Base-by-base conservation (phyloP, 2,888 invertebrate genomes). In the Limulus polyphemus region DNA sequence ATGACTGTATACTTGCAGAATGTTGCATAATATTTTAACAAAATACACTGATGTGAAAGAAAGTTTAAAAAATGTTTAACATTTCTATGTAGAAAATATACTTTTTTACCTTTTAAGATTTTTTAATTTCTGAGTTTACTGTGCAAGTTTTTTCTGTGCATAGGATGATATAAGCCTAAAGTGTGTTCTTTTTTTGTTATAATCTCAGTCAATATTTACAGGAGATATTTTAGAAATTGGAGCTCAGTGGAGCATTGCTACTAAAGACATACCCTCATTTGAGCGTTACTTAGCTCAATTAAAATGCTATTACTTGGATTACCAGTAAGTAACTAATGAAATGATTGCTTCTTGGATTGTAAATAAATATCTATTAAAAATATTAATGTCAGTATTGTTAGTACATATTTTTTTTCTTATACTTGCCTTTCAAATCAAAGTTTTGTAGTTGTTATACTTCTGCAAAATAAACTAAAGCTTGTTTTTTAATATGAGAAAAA, bases 261-360 rank as follows among this genome's bases (percentile, higher is more conserved):
- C 82, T 32, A 87, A 90, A 75, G 92, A 99, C 79, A 91, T 97
- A 68, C 90, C 90, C 67, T 87, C 92, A 0, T 99, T 98, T 77
- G 97, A 99, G 75, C 82, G 97, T 72, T 97, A 92, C 74, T 94
- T 99, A 85, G 90, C 97, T 11, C 97, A 98, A 77, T 79, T 99
- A 56, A 97, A 98, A 77, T 91, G 91, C 75, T 99, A 98, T 75
- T 99, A 99, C 77, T 89, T 92, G 74, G 97, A 98, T 78, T 89
- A 88, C 76, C 86, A 84, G 85, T 87, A 78, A 80, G 82, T 73
- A 48, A 46, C 14, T 57, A 16, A 32, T 32, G 7, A 32, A 32
- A 32, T 32, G 3, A 13, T 47, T 50, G 16, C 5, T 49, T 12
- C 49, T 49, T 62, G 54, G 47, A 56, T 16, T 62, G 54, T 32